Conservation (phyloP, 2,797 vertebrate genomes). For the Sebastes minor region DNA sequence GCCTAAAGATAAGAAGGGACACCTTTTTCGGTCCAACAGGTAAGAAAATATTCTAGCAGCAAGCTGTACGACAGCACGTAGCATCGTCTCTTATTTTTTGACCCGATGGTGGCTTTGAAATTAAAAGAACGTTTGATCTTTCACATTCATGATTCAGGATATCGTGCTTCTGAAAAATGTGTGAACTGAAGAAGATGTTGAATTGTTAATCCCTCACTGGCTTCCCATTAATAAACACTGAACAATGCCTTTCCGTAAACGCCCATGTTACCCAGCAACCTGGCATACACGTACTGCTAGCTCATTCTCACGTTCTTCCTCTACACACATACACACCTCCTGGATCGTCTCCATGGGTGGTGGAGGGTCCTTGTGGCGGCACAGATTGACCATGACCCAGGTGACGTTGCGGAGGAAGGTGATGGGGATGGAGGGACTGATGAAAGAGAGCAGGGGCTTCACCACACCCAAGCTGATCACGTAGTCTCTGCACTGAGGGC, state of each 20-base stretch:
- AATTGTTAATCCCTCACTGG: not conserved
- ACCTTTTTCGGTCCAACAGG: not conserved
- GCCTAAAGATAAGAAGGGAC: not conserved
- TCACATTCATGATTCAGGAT: not conserved
- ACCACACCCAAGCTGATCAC: slow-evolving; percentile 98
- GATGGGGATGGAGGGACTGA: slow-evolving; percentile 99
- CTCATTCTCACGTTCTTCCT: not conserved
- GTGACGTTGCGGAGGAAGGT: slow-evolving; percentile 99
- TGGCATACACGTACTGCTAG: not conserved
- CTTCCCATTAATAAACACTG: not conserved
- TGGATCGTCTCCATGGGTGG: slow-evolving; percentile 99
- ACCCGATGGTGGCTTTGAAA: not conserved
- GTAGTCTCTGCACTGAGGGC: slow-evolving; percentile 98
- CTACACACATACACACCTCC: slow-evolving; percentile 80
- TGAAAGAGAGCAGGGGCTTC: slow-evolving; percentile 97
- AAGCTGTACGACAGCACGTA: no score
- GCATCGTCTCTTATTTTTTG: no score
- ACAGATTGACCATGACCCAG: slow-evolving; percentile 99
- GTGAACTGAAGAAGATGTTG: not conserved
- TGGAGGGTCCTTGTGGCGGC: slow-evolving; percentile 99
- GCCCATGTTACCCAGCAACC: no score
- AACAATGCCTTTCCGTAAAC: not conserved
- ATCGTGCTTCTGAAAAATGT: not conserved
- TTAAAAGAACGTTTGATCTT: not conserved
- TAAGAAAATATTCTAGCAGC: not conserved